A percentile compares a stretch with the other conserved stretches of the same genome.
These are phyloP conservation scores for Danio tinwini DNA, from an alignment of 2,797 vertebrate genomes.

Conservation along the genomic window DNA sequence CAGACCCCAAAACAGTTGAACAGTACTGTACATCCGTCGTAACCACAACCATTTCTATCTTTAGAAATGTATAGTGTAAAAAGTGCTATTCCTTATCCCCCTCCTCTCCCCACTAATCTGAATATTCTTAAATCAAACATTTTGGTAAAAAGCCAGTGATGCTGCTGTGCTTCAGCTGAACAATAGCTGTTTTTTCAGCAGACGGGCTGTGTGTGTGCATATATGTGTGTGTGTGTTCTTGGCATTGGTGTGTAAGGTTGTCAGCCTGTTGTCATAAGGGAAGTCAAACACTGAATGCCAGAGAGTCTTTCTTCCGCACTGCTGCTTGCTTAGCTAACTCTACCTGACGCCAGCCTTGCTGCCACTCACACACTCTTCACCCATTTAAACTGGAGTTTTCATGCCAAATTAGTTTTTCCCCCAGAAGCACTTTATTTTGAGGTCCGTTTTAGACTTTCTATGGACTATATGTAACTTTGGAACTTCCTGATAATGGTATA, in stretches of 20 bases:
- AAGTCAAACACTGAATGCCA: conserved; percentile 63
- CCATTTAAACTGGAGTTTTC: neutral
- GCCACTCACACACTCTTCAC: neutral
- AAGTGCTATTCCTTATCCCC: neutral
- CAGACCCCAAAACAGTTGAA: no score
- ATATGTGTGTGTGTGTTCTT: conserved; percentile 9
- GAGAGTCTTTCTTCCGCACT: conserved; percentile 61
- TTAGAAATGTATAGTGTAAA: neutral
- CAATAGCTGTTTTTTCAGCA: neutral
- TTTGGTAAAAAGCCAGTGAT: neutral
- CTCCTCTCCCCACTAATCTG: no score
- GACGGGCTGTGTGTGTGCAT: neutral
- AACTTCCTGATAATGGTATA: no score
- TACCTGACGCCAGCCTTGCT: conserved; percentile 22
- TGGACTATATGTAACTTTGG: no score
- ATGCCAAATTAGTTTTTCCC: neutral
- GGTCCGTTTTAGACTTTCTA: no score
- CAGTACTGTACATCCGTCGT: no score
- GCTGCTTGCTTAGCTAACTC: conserved; percentile 43
- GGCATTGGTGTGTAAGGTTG: conserved; percentile 33
- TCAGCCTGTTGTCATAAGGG: conserved; percentile 49
- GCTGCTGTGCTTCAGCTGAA: conserved; percentile 6
- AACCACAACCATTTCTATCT: neutral
- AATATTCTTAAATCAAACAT: neutral
- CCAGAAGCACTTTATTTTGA: neutral